Evolutionary conservation across 2,888 invertebrate species (phyloP).

Genomic region (Agonopterix subpropinquella): DNA sequence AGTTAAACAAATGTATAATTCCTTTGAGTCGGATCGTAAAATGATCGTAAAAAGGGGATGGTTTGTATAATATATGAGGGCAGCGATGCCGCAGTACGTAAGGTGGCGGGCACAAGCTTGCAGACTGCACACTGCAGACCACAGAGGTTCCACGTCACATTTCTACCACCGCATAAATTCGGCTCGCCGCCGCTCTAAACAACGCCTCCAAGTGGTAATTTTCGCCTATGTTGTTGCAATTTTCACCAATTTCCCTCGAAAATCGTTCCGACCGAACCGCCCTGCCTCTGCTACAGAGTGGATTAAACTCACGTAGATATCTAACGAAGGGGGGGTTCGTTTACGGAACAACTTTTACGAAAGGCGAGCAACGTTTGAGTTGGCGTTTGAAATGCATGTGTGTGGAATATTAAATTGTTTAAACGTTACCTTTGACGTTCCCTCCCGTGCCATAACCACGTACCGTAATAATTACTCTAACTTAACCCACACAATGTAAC

Average conservation of each 20-base stretch:
- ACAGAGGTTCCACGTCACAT: conserved; percentile 33
- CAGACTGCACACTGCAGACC: too few relatives aligned
- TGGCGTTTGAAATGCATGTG: conserved; percentile 69
- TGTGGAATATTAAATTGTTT: conserved; percentile 74
- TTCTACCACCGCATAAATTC: conserved; percentile 54
- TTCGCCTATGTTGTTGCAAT: conserved; percentile 70
- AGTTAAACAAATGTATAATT: too few relatives aligned
- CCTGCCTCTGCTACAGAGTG: conserved; percentile 43
- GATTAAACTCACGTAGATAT: conserved; percentile 75
- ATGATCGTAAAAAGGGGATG: too few relatives aligned
- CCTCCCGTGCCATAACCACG: conserved; percentile 46
- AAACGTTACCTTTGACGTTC: conserved; percentile 67
- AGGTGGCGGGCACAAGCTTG: too few relatives aligned
- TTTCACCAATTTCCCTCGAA: conserved; percentile 66
- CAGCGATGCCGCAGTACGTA: too few relatives aligned
- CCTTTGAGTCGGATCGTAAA: too few relatives aligned
- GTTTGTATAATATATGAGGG: too few relatives aligned
- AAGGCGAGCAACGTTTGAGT: conserved; percentile 68
- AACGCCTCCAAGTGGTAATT: conserved; percentile 66
- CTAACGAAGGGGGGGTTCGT: conserved; percentile 71
- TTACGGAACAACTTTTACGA: conserved; percentile 68
- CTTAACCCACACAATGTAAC: conserved; percentile 52
- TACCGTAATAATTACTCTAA: conserved; percentile 62
- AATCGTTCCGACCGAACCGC: conserved; percentile 53
- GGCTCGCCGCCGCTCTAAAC: conserved; percentile 45